Conservation (phyloP, 2,888 invertebrate genomes). For the Torymus auratus region DNA sequence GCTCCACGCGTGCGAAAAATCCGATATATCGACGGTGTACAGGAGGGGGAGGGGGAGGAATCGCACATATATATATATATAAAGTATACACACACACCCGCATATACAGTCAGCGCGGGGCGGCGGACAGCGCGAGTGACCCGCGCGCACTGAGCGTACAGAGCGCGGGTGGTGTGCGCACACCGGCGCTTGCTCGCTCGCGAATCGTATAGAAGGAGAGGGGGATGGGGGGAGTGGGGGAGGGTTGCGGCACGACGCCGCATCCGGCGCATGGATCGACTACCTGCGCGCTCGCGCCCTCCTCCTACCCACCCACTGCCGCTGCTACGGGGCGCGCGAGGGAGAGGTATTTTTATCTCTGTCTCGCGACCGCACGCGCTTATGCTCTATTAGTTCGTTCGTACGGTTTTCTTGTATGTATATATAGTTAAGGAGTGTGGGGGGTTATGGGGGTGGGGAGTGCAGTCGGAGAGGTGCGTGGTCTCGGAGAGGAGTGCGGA, state of each 20-base stretch:
- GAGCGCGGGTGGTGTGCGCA: neutral
- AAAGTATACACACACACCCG: neutral
- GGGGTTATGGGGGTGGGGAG: no score
- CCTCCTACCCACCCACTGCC: neutral
- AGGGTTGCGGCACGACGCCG: constrained; percentile 63
- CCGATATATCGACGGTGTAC: no score
- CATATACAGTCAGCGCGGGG: neutral
- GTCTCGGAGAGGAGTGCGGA: no score
- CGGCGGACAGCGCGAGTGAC: constrained; percentile 26
- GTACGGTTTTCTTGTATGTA: neutral
- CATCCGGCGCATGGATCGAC: constrained; percentile 74
- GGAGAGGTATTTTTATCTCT: neutral
- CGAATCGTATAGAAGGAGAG: neutral
- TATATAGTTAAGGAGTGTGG: no score
- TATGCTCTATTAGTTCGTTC: constrained; percentile 33
- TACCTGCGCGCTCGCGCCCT: constrained; percentile 52
- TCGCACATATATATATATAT: no score
- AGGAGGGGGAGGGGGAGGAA: no score
- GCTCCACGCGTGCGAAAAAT: no score
- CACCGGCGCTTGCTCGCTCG: no score
- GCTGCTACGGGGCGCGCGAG: no score
- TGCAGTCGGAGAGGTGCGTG: no score
- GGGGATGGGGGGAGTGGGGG: constrained; percentile 64
- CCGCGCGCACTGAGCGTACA: neutral
- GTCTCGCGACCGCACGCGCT: neutral